Evolutionary conservation across 2,888 invertebrate species (phyloP).

Genomic region (Drosophila paracracens): DNA sequence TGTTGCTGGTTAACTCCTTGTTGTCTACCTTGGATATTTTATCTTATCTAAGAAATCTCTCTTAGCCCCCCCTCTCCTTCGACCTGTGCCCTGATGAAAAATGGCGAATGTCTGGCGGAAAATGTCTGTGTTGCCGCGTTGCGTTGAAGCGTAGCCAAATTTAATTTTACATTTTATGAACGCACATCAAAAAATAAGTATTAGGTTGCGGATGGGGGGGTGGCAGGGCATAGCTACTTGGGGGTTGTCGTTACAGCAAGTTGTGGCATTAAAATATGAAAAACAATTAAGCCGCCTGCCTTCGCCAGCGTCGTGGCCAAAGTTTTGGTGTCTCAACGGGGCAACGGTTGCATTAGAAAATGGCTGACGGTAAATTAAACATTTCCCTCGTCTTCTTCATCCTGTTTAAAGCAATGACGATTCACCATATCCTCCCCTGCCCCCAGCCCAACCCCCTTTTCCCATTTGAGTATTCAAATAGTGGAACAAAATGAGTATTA

Average conservation of each 20-base stretch:
- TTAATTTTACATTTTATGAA: constrained; percentile 79
- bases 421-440: neutral
- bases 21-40: constrained; percentile 33
- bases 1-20: constrained; percentile 32
- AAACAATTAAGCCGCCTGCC: constrained; percentile 71
- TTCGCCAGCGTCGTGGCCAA: constrained; percentile 5
- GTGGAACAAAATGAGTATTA: constrained; percentile 77
- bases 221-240: constrained; percentile 11
- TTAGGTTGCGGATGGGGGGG: neutral
- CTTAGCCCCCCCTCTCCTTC: neutral
- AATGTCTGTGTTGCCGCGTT: constrained; percentile 58
- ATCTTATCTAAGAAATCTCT: constrained; percentile 30
- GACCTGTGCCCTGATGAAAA: constrained; percentile 49
- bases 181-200: constrained; percentile 74
- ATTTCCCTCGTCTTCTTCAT: constrained; percentile 11
- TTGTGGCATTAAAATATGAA: constrained; percentile 80
- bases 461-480: constrained; percentile 50
- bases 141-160: constrained; percentile 66
- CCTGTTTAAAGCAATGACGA: neutral
- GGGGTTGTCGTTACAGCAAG: constrained; percentile 51
- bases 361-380: constrained; percentile 41
- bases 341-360: constrained; percentile 46
- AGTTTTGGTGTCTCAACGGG: constrained; percentile 15
- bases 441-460: neutral
- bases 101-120: constrained; percentile 69